Evolutionary conservation across 2,113 vertebrate genomes (phyloP), one percentile per base, ranked within the genome.

Genomic region (Entosphenus tridentatus): DNA sequence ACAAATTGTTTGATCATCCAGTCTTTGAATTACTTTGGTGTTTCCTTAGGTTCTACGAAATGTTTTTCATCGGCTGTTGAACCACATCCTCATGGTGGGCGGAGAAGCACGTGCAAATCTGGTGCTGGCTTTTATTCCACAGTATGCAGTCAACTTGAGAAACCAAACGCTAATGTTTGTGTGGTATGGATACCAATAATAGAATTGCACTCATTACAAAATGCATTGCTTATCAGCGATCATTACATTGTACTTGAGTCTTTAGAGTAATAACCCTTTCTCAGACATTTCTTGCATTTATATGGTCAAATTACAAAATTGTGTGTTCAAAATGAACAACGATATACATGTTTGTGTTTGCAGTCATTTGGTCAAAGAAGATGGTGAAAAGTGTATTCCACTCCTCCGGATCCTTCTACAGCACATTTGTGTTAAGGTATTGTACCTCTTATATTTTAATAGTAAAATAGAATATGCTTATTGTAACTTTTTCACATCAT

Each of bases 381-480:
- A 86, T 72, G 83, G 82, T 68, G 83, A 86, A 56, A 72, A 67
- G 56, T 75, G 77, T 1, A 74, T 81, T 58, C 85, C 87, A 11
- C 71, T 87, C 3, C 79, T 96, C 56, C 79, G 79, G 3, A 83
- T 85, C 73, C 79, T 96, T 1, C 75, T 96, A 56, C 89, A 96
- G 70, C 88, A 96, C 54, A 83, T 95, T 73, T 96, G 89, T 72
- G 75, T 78, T 73, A 87, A 95, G 92, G 93, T 96, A 76, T 16
- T 6, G 2, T 67, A 21, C 12, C 3, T 71, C 70, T 69, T 67
- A 72, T 71, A 1, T 10, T 11, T 57, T 1, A 13, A 56, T 71
- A 14, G 68, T 67, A 56, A 3, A 39, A 55, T 72, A 39, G 39
- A 68, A 68, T 17, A 55, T 57, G 39, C 14, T 9, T 56, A 70